phyloP scores from a whole-genome alignment of 1,140 invertebrate genomes.

The Drosophila quadrilineata region DNA sequence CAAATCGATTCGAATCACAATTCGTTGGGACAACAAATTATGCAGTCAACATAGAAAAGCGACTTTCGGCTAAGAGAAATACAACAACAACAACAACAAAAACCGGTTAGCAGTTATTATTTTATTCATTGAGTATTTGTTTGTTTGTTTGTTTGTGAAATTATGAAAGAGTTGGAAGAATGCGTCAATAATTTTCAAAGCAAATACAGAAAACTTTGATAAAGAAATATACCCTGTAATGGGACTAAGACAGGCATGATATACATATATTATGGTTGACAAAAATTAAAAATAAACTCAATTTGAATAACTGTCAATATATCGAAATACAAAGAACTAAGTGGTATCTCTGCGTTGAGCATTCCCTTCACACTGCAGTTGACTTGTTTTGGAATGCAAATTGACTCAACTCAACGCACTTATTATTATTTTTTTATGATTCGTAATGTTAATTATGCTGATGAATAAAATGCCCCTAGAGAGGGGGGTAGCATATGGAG shows the following conservation, averaged over 20 bases:
- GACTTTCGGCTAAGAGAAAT: too few relatives aligned
- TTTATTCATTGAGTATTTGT: too few relatives aligned
- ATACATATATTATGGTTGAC: too few relatives aligned
- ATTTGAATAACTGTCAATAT: too few relatives aligned
- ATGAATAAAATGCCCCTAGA: conserved; percentile 36
- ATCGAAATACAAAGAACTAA: too few relatives aligned
- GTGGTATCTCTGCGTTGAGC: too few relatives aligned
- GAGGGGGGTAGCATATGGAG: not conserved
- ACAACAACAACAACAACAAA: too few relatives aligned
- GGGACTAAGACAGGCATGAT: too few relatives aligned
- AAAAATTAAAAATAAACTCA: too few relatives aligned
- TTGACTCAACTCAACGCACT: conserved; percentile 39
- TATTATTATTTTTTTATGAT: conserved; percentile 56
- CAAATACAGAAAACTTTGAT: conserved; percentile 30
- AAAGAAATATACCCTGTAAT: too few relatives aligned
- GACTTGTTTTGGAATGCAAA: conserved; percentile 52
- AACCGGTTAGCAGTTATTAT: conserved; percentile 66
- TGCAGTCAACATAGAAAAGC: conserved; percentile 20
- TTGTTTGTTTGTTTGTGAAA: conserved; percentile 23
- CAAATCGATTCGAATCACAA: conserved; percentile 24
- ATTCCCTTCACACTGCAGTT: too few relatives aligned
- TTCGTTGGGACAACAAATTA: conserved; percentile 21
- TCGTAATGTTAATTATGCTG: conserved; percentile 74
- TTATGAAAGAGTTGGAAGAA: conserved; percentile 68
- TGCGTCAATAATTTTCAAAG: conserved; percentile 58